Evolutionary conservation across 1,140 invertebrate genomes (phyloP).

Genomic region (Bombus soroeensis): DNA sequence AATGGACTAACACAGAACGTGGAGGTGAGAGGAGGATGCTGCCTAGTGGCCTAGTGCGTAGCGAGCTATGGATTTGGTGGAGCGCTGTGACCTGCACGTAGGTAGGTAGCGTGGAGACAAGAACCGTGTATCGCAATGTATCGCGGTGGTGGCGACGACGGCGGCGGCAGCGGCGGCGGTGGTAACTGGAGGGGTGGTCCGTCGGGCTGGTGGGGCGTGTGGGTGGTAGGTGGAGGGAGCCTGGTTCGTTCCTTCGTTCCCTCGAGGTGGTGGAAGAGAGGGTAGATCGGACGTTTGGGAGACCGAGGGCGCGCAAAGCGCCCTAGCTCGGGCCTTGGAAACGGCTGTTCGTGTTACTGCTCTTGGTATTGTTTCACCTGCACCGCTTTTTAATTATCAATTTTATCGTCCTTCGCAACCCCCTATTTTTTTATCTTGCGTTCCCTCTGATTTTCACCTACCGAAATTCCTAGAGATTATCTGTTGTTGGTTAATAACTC

Average conservation of each 20-base stretch:
- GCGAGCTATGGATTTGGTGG: conserved; percentile 72
- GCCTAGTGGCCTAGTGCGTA: conserved; percentile 73
- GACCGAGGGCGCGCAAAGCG: conserved; percentile 76
- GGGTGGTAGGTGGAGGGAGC: conserved; percentile 69
- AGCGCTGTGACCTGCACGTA: conserved; percentile 77
- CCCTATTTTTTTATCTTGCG: background rate
- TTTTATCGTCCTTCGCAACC: background rate
- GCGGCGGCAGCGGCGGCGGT: conserved; percentile 65
- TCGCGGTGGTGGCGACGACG: conserved; percentile 77
- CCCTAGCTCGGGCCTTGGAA: conserved; percentile 70
- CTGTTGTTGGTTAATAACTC: background rate
- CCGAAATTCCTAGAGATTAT: background rate
- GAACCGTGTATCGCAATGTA: conserved; percentile 81
- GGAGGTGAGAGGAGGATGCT: conserved; percentile 38
- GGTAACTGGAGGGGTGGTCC: conserved; percentile 65
- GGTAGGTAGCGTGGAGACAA: conserved; percentile 79
- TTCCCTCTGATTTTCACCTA: background rate
- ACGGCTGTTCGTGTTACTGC: conserved; percentile 53
- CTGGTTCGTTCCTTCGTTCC: conserved; percentile 67
- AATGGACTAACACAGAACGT: conserved; percentile 1
- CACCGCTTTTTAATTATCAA: conserved; percentile 30
- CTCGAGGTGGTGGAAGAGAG: conserved; percentile 68
- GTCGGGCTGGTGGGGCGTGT: conserved; percentile 66
- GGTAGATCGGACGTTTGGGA: conserved; percentile 71
- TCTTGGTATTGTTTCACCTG: conserved; percentile 27